Conservation (phyloP, 2,888 invertebrate species). For the Mythimna vitellina region DNA sequence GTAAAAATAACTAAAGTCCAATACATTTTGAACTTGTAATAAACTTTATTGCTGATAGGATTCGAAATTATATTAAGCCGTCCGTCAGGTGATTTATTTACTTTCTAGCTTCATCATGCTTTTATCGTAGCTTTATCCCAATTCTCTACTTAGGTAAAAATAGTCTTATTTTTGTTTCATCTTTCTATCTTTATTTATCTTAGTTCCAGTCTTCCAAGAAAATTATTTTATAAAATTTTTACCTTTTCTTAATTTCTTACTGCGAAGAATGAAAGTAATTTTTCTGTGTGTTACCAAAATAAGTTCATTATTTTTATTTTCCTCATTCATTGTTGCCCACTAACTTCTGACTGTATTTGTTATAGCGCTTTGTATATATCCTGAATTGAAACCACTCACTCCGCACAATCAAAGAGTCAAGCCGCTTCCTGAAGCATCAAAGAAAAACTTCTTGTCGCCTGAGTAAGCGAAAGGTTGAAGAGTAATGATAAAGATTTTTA, state of each 20-base stretch:
- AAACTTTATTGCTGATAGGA: background rate
- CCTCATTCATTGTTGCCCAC: background rate
- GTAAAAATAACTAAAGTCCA: background rate
- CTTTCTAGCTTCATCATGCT: background rate
- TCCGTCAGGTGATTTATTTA: background rate
- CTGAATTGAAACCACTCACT: constrained; percentile 23
- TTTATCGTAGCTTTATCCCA: background rate
- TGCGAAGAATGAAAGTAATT: background rate
- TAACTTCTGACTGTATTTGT: constrained; percentile 7
- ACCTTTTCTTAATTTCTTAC: background rate
- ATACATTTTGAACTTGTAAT: background rate
- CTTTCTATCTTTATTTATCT: background rate
- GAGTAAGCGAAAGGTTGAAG: constrained; percentile 29
- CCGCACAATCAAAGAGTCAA: constrained; percentile 39
- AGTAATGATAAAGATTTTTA: constrained; percentile 26
- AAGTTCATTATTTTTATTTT: background rate
- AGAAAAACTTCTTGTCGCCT: constrained; percentile 26
- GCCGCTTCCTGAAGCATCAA: constrained; percentile 26
- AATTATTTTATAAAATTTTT: background rate
- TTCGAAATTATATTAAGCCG: background rate
- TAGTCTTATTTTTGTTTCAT: background rate
- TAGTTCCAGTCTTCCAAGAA: background rate
- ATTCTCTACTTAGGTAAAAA: background rate
- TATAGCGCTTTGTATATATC: background rate
- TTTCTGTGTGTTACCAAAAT: background rate